Conservation (phyloP, 2,113 vertebrate genomes). For the Rissa tridactyla region DNA sequence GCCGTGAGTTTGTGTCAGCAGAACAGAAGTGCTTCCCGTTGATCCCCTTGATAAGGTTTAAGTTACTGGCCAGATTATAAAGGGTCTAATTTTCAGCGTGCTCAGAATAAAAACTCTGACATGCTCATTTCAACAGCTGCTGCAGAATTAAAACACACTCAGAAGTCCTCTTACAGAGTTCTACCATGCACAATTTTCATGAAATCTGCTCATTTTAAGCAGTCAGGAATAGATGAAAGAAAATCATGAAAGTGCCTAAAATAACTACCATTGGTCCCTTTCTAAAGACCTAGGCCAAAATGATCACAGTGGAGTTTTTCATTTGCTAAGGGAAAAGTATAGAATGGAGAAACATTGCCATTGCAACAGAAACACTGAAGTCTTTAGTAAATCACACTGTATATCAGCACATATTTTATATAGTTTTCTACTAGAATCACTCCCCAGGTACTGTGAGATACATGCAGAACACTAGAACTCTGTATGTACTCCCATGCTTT, state of each 20-base stretch:
- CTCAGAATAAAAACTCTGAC: not conserved
- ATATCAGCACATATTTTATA: not conserved
- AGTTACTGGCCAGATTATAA: not conserved
- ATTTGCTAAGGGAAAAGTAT: not conserved
- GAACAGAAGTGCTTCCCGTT: not conserved
- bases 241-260: not conserved
- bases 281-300: not conserved
- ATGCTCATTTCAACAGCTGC: not conserved
- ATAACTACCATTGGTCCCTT: not conserved
- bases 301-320: not conserved
- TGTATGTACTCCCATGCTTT: not conserved
- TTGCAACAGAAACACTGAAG: not conserved
- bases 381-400: not conserved
- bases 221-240: not conserved
- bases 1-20: not conserved
- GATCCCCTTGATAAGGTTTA: not conserved
- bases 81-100: not conserved
- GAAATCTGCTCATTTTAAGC: not conserved
- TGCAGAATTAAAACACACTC: not conserved
- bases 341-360: not conserved
- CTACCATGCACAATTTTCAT: not conserved
- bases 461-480: not conserved
- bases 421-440: not conserved
- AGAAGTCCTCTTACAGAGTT: not conserved
- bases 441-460: not conserved